Conservation (phyloP, 2,888 invertebrate genomes). For the Onthophagus sagittarius region DNA sequence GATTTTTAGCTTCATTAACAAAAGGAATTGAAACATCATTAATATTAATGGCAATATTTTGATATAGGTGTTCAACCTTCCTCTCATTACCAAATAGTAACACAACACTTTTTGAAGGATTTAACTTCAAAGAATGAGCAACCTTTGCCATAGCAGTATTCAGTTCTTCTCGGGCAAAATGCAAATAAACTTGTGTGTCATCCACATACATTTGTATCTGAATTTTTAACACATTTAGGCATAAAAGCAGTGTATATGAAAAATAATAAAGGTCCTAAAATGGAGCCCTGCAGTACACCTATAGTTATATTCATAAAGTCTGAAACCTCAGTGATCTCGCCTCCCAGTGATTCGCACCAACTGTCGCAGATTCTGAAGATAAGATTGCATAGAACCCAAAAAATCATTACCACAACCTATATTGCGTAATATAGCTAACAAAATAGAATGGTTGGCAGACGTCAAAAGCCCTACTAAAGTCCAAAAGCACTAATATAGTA, state of each 20-base stretch:
- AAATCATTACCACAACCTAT: neutral
- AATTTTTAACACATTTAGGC: neutral
- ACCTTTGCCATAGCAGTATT: no score
- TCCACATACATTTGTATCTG: neutral
- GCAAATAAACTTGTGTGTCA: neutral
- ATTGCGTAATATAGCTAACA: neutral
- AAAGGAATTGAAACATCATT: neutral
- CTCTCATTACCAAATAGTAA: neutral
- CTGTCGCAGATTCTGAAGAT: neutral
- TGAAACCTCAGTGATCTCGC: neutral
- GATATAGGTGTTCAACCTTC: neutral
- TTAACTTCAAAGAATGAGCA: neutral
- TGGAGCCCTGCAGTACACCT: neutral
- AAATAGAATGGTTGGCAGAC: neutral
- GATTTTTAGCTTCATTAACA: no score
- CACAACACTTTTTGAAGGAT: neutral
- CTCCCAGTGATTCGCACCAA: neutral
- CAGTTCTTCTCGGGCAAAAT: neutral
- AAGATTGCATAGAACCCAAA: no score
- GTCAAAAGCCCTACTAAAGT: neutral
- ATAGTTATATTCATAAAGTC: no score
- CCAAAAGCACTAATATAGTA: neutral
- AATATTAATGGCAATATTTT: neutral
- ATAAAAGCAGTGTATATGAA: neutral
- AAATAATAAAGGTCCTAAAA: neutral